Conservation (phyloP, 2,113 vertebrate genomes). For the Sardina pilchardus region DNA sequence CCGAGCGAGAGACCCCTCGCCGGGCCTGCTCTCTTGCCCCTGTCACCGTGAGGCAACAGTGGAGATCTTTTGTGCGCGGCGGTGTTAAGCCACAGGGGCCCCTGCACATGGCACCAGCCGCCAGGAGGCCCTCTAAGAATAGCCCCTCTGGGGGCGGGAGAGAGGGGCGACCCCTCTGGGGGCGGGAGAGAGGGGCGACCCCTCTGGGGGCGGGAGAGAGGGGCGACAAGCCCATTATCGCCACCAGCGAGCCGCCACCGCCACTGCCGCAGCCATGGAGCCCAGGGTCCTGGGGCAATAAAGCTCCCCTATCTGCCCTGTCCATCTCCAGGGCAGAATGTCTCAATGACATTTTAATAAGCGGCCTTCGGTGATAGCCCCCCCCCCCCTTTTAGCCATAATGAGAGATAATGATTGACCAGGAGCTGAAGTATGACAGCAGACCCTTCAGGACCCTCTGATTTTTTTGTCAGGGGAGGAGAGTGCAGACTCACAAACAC, state of each 20-base stretch:
- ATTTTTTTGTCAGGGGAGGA: background rate
- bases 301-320: background rate
- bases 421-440: conserved; percentile 16
- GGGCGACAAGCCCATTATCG: background rate
- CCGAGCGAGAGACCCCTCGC: conserved; percentile 9
- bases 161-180: too few species aligned
- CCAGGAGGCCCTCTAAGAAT: conserved; percentile 48
- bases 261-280: background rate
- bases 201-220: conserved; percentile 26
- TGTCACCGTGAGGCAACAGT: conserved; percentile 48
- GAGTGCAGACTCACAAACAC: conserved; percentile 22
- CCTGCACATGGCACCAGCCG: conserved; percentile 45
- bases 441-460: background rate
- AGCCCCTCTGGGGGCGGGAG: conserved; percentile 36
- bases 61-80: conserved; percentile 46
- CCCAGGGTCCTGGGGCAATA: background rate
- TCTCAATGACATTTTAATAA: conserved; percentile 40
- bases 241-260: background rate
- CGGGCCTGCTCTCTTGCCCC: conserved; percentile 43
- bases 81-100: conserved; percentile 46
- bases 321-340: conserved; percentile 26
- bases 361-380: conserved; percentile 37
- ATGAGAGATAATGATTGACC: conserved; percentile 43
- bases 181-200: conserved; percentile 23
- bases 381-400: background rate